A percentile compares a stretch with the other conserved stretches of the same genome.
phyloP scores from a whole-genome alignment of 1,140 invertebrate genomes.

The Caerostris darwini region DNA sequence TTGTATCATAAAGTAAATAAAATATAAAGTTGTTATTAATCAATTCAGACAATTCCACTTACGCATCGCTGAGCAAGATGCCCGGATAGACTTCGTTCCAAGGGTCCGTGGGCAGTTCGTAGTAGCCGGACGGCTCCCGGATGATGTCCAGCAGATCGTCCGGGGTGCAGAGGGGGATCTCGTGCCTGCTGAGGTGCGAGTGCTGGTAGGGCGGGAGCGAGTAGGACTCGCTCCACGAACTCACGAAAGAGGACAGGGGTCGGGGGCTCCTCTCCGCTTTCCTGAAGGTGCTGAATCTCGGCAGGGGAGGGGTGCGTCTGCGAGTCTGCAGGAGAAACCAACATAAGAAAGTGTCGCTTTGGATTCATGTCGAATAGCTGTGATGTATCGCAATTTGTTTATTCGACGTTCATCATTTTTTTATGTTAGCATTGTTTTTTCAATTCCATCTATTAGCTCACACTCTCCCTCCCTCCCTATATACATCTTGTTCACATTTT shows the following conservation, averaged over 20 bases:
- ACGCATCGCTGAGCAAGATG: constrained; percentile 80
- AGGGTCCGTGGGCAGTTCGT: constrained; percentile 81
- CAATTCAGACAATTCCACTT: constrained; percentile 64
- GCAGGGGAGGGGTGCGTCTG: neutral
- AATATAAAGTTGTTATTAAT: too few relatives aligned
- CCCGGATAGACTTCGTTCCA: constrained; percentile 81
- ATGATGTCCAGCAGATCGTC: constrained; percentile 81
- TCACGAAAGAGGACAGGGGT: constrained; percentile 16
- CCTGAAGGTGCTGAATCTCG: constrained; percentile 35
- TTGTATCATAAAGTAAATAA: too few relatives aligned
- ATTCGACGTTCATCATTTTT: too few relatives aligned
- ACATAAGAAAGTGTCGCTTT: neutral
- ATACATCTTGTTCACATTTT: too few relatives aligned
- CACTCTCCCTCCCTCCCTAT: too few relatives aligned
- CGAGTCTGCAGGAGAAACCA: neutral
- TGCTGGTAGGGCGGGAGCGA: neutral
- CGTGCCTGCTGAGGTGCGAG: constrained; percentile 21
- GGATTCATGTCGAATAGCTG: neutral
- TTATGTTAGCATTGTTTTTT: too few relatives aligned
- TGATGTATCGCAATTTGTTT: too few relatives aligned
- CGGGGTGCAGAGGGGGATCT: constrained; percentile 79
- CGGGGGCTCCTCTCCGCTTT: constrained; percentile 2
- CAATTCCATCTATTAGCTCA: too few relatives aligned
- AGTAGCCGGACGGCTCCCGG: constrained; percentile 80
- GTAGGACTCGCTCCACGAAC: neutral